These are phyloP conservation scores for Campoplex capitator DNA, from an alignment of 2,888 invertebrate genomes.

Conservation along the genomic window DNA sequence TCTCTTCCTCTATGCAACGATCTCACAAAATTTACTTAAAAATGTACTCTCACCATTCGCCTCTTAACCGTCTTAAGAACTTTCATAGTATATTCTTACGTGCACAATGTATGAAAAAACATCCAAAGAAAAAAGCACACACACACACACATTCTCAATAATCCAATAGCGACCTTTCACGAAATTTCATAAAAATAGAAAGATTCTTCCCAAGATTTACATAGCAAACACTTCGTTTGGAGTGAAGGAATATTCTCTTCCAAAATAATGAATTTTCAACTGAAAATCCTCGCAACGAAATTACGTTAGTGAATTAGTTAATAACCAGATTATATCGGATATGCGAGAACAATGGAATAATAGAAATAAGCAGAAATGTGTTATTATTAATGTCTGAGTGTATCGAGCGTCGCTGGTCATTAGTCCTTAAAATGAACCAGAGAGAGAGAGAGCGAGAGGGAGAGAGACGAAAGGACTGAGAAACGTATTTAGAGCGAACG, in stretches of 20 bases:
- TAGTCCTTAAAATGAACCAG: neutral
- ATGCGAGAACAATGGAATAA: neutral
- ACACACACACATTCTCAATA: neutral
- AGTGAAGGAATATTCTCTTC: neutral
- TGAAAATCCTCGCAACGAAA: neutral
- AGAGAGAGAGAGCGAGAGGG: neutral
- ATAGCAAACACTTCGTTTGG: neutral
- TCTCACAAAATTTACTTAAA: conserved; percentile 45
- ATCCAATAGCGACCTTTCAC: neutral
- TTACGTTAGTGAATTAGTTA: neutral
- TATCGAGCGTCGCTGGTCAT: neutral
- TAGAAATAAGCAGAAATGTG: conserved; percentile 3
- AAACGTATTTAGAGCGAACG: neutral
- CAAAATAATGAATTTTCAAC: neutral
- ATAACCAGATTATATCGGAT: neutral
- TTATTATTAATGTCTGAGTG: conserved; percentile 23
- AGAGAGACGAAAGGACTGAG: neutral
- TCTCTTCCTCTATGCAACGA: conserved; percentile 6
- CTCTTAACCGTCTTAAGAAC: neutral
- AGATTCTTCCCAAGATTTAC: neutral
- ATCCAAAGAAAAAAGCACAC: neutral
- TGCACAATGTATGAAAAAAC: neutral
- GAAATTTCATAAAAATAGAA: neutral
- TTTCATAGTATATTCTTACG: neutral
- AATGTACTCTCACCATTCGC: conserved; percentile 8